Percentiles rank a stretch among this genome's conserved stretches.
phyloP scores from a whole-genome alignment of 2,888 invertebrate genomes.

The Lumbricus terrestris region DNA sequence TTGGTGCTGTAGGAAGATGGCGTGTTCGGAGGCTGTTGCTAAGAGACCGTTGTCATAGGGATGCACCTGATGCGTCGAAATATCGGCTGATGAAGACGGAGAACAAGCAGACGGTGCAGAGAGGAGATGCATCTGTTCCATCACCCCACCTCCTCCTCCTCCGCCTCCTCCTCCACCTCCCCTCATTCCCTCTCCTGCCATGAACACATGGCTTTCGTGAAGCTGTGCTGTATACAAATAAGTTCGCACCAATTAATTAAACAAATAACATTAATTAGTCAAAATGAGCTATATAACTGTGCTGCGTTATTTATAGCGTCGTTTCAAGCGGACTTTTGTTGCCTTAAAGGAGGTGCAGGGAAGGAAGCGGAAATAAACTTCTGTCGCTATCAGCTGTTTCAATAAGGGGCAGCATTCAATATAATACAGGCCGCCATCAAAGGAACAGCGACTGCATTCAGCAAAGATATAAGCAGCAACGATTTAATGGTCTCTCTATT shows the following conservation, averaged over 20 bases:
- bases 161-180: not conserved
- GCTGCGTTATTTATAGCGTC: not conserved
- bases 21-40: conserved; percentile 3
- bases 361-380: not conserved
- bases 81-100: not conserved
- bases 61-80: conserved; percentile 11
- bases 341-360: not conserved
- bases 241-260: not conserved
- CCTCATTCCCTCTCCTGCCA: conserved; percentile 24
- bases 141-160: not conserved
- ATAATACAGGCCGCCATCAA: not conserved
- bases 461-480: not conserved
- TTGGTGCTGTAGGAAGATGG: not conserved
- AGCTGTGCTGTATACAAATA: conserved; percentile 5
- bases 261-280: not conserved
- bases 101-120: not conserved
- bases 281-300: not conserved
- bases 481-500: too few relatives aligned
- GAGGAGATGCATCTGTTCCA: not conserved
- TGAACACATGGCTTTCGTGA: not conserved
- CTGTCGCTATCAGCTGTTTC: not conserved
- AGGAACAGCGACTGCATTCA: not conserved
- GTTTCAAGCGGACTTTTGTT: not conserved
- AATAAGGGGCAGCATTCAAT: too few relatives aligned
- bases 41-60: conserved; percentile 12